A percentile compares a stretch with the other conserved stretches of the same genome.
phyloP scores from a whole-genome alignment of 2,888 invertebrate genomes.

The Ormyrus nitidulus region DNA sequence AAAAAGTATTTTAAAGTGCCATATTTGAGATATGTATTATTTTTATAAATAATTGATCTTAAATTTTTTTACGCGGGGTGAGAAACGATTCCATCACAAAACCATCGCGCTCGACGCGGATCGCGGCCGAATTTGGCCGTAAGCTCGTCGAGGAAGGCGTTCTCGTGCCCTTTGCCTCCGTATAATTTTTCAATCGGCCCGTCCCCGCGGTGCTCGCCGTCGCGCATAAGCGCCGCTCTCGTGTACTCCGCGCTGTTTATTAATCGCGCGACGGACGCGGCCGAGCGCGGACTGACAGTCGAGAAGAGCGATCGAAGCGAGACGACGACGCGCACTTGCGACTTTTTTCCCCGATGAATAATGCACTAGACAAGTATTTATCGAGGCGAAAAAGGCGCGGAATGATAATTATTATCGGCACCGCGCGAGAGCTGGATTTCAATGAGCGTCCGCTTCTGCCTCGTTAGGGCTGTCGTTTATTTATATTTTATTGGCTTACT shows the following conservation, averaged over 20 bases:
- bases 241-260: conserved; percentile 38
- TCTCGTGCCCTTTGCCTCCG: conserved; percentile 37
- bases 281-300: conserved; percentile 9
- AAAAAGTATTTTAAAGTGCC: too few species aligned
- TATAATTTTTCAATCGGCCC: conserved; percentile 44
- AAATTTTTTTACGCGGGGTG: too few species aligned
- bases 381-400: background rate
- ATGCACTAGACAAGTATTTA: conserved; percentile 42
- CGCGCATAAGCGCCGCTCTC: conserved; percentile 11
- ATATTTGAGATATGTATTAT: too few species aligned
- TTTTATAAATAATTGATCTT: too few species aligned
- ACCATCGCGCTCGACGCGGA: background rate
- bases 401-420: conserved; percentile 27
- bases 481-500: too few species aligned
- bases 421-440: background rate
- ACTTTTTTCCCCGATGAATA: conserved; percentile 25
- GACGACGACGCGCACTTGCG: conserved; percentile 5
- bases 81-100: too few species aligned
- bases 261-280: conserved; percentile 32
- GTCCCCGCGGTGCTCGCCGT: background rate
- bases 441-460: background rate
- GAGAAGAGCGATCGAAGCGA: conserved; percentile 12
- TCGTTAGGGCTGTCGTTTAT: too few species aligned
- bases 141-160: conserved; percentile 36
- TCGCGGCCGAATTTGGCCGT: conserved; percentile 50